Conservation (phyloP, 2,113 vertebrate genomes). For the Dermatemys mawii region DNA sequence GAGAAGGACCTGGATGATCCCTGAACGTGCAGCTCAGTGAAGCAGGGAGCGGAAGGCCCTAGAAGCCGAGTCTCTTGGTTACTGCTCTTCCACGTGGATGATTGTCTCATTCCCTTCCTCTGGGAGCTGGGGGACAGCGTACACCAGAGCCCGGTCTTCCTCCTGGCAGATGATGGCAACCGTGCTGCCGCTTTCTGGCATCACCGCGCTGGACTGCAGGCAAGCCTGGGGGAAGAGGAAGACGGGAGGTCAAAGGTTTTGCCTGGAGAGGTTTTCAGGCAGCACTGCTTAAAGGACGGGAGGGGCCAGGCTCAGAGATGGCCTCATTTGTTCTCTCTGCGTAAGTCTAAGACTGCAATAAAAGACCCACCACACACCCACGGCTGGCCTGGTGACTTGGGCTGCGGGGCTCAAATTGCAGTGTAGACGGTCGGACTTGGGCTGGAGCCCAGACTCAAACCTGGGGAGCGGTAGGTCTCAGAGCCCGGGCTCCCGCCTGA, state of each 20-base stretch:
- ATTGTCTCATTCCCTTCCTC: neutral
- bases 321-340: neutral
- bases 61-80: neutral
- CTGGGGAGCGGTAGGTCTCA: neutral
- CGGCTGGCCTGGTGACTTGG: neutral
- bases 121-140: slow-evolving; percentile 25
- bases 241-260: neutral
- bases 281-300: neutral
- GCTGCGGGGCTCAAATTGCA: neutral
- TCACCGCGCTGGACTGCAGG: slow-evolving; percentile 52
- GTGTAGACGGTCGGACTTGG: neutral
- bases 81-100: neutral
- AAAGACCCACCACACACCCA: neutral
- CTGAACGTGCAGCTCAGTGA: neutral
- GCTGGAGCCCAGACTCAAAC: neutral
- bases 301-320: neutral
- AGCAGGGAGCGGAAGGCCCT: too few species aligned
- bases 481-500: neutral
- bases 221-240: slow-evolving; percentile 65
- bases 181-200: slow-evolving; percentile 50
- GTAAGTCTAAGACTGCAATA: neutral
- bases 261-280: neutral
- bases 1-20: neutral
- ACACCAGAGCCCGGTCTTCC: slow-evolving; percentile 67
- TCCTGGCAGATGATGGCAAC: slow-evolving; percentile 81